Base-by-base conservation (phyloP, 2,113 vertebrate genomes). In the Stegastes partitus region DNA sequence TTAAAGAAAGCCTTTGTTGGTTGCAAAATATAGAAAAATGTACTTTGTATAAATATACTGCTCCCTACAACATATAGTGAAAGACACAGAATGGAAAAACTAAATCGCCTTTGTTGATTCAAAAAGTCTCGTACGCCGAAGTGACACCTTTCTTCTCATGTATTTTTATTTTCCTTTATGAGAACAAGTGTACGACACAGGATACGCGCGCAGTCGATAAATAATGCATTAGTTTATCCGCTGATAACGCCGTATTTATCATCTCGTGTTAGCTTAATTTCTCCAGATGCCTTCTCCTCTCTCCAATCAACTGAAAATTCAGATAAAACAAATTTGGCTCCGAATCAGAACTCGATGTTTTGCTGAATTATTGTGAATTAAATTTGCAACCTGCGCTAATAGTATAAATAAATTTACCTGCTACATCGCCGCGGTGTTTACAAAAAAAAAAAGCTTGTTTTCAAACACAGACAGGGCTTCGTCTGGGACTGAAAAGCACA, bases 401-500 rank as follows among this genome's bases (percentile, higher is more conserved):
- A 14, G 11, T 64, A 59, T 76, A 50, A 78, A 68, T 25, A 74
- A 65, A 68, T 68, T 8, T 64, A 68, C 25, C 28, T 47, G 22
- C 7, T 44, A 44, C 44, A 37, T 25, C 15, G 51, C 55, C 5
- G 28, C 6, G 7, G 22, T 61, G 26, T 69, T 34, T 34, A 34
- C n/a, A 34, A 34, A 34, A 34, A 9, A 31, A 59, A 47, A 42
- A 57, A 59, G 28, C 4, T 23, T 50, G 39, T 45, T 79, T 77
- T 59, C 62, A 50, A 69, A 68, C 54, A 42, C 62, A 70, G 42
- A 51, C 15, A 11, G 25, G 31, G 15, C 56, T 74, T 81, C 23
- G n/a, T 69, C 49, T 50, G 62, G 55, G 64, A 79, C 42, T 50
- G n/a, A 76, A 67, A 47, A 72, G 15, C 82, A 58, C 69, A 74